Evolutionary conservation across 2,888 invertebrate genomes (phyloP), one percentile per base, ranked within the genome.

Genomic region (Phortica magna): DNA sequence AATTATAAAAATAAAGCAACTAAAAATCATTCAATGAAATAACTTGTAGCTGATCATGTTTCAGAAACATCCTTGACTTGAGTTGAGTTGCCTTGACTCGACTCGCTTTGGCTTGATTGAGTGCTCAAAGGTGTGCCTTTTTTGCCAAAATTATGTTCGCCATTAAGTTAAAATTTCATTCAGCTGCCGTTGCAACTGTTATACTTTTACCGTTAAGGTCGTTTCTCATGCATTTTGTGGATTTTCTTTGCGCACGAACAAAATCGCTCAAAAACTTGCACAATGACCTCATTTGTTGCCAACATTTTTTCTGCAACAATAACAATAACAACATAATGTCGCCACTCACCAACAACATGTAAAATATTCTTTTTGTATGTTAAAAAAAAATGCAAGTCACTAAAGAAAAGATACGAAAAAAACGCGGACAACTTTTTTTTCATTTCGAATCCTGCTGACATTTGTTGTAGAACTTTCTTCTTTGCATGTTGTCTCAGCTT

Each of bases 161-260:
- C 17, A 61, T 61, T 22, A 61, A 61, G 19, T 61, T 61, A 61
- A n/a, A 19, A 9, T 61, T 61, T 22, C 61, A 61, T 61, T 61
- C 61, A 19, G 61, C 22, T 48, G 48, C 48, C 48, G 48, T 14
- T 48, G 14, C 48, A 2, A 14, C 48, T 48, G 48, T 14, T 48
- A 22, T 22, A 2, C 6, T 10, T 61, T 61, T 61, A 61, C 61
- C 61, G 61, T 61, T 61, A 61, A 61, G 61, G 61, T 61, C 61
- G 22, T 61, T 61, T 19, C 6, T 61, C 61, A 22, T 22, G 19
- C 31, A 61, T 9, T 9, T 22, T 22, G 59, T 59, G 17, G 22
- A 17, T 17, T 59, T 10, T 43, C n/a, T 17, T 17, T 59, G n/a
- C n/a, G n/a, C 17, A 59, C 57, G 57, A 17, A 14, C 57, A 17